Evolutionary conservation across 2,797 vertebrate species (phyloP).

Genomic region (Rhinogobio ventralis): DNA sequence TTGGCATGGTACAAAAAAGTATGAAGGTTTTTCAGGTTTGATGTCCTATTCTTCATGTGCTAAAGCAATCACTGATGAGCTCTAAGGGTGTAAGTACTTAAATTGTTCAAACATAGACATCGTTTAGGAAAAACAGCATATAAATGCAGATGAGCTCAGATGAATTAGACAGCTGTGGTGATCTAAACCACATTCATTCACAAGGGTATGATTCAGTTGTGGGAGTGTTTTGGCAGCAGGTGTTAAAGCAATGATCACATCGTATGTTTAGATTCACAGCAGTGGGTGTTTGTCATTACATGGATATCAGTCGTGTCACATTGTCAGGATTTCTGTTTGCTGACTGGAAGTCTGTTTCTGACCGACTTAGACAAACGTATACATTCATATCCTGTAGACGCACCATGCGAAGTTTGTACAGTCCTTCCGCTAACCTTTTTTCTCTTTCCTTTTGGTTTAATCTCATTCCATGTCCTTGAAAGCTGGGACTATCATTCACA

Average conservation of each 20-base stretch:
- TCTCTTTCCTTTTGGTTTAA: constrained; percentile 9
- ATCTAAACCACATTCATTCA: not conserved
- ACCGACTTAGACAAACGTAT: constrained; percentile 23
- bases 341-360: constrained; percentile 20
- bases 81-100: not conserved
- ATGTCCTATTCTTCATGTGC: not conserved
- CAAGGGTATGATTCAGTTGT: not conserved
- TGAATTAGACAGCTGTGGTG: constrained; percentile 25
- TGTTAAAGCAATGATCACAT: constrained; percentile 14
- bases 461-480: constrained; percentile 9
- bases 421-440: not conserved
- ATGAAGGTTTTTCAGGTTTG: not conserved
- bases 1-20: not conserved
- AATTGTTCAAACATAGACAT: not conserved
- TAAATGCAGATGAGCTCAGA: constrained; percentile 20
- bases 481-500: not conserved
- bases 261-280: constrained; percentile 28
- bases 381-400: constrained; percentile 22
- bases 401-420: constrained; percentile 28
- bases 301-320: constrained; percentile 27
- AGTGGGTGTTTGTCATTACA: constrained; percentile 37
- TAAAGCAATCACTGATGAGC: not conserved
- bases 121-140: not conserved
- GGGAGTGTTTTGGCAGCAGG: constrained; percentile 26
- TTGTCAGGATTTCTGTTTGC: constrained; percentile 23